Evolutionary conservation across 2,797 vertebrate genomes (phyloP).

Genomic region (Pogonophryne albipinna): DNA sequence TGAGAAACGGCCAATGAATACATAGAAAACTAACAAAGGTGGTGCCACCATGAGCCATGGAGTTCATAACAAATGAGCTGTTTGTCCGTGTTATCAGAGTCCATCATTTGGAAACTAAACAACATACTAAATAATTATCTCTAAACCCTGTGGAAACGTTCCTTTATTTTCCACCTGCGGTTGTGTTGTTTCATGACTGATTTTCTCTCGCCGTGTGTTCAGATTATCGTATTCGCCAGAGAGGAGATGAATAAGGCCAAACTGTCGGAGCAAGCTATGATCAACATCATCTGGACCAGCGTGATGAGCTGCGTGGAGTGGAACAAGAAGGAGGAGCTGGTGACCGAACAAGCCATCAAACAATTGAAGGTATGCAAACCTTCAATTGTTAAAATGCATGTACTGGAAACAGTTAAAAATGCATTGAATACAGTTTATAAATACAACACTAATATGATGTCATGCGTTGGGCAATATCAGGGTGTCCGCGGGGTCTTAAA

Average conservation of each 20-base stretch:
- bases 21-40: not conserved
- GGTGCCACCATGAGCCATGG: not conserved
- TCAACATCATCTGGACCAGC: slow-evolving; percentile 93
- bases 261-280: slow-evolving; percentile 94
- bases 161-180: not conserved
- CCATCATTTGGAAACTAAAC: too few relatives aligned
- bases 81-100: not conserved
- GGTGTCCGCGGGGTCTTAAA: too few relatives aligned
- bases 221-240: slow-evolving; percentile 93
- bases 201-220: not conserved
- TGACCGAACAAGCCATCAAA: slow-evolving; percentile 99
- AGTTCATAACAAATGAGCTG: not conserved
- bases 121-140: not conserved
- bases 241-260: slow-evolving; percentile 97
- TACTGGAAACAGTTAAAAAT: too few relatives aligned
- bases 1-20: too few relatives aligned
- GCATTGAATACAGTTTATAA: too few relatives aligned
- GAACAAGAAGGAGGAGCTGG: slow-evolving; percentile 99
- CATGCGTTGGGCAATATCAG: not conserved
- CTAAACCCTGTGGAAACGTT: not conserved
- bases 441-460: too few relatives aligned
- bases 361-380: slow-evolving; percentile 92
- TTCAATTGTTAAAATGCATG: too few relatives aligned
- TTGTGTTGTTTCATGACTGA: not conserved
- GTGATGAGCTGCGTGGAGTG: slow-evolving; percentile 97